Percentiles rank a stretch among this genome's conserved stretches.
These are phyloP conservation scores for Bubo bubo DNA, from an alignment of 2,113 vertebrate species.

Conservation along the genomic window DNA sequence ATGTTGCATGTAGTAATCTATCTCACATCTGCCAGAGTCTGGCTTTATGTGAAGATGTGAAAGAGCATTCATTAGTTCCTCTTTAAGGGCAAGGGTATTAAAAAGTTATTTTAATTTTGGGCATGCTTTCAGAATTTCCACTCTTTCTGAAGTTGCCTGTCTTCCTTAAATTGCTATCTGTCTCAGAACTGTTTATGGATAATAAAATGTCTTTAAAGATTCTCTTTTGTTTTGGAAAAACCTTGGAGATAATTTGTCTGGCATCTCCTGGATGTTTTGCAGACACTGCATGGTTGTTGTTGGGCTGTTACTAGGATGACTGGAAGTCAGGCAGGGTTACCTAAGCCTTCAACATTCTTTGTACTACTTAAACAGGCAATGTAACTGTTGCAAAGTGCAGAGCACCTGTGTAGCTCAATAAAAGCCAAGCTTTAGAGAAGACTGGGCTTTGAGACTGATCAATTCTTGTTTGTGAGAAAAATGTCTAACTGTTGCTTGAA, in stretches of 20 bases:
- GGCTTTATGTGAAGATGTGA: slow-evolving; percentile 52
- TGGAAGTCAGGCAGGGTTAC: slow-evolving; percentile 39
- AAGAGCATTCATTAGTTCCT: slow-evolving; percentile 38
- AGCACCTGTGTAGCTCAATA: neutral
- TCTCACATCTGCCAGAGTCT: slow-evolving; percentile 46
- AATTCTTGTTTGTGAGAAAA: neutral
- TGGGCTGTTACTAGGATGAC: slow-evolving; percentile 40
- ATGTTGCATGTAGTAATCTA: slow-evolving; percentile 26
- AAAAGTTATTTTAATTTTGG: slow-evolving; percentile 56
- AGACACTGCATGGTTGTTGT: slow-evolving; percentile 16
- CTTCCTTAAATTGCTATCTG: slow-evolving; percentile 49
- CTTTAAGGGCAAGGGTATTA: slow-evolving; percentile 43
- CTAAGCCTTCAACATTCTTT: slow-evolving; percentile 12
- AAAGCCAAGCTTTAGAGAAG: neutral
- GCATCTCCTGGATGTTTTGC: slow-evolving; percentile 36
- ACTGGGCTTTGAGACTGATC: neutral
- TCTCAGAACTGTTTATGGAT: slow-evolving; percentile 48
- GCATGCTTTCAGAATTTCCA: slow-evolving; percentile 49
- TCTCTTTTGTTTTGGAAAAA: slow-evolving; percentile 55
- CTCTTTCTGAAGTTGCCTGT: slow-evolving; percentile 48
- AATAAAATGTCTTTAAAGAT: slow-evolving; percentile 55
- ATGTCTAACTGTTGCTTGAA: neutral
- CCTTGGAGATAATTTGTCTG: slow-evolving; percentile 39
- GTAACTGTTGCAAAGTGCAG: neutral
- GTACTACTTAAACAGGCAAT: neutral